Percentiles rank a stretch among this genome's conserved stretches.
phyloP scores from a whole-genome alignment of 1,140 invertebrate species.

The Brachionus calyciflorus region DNA sequence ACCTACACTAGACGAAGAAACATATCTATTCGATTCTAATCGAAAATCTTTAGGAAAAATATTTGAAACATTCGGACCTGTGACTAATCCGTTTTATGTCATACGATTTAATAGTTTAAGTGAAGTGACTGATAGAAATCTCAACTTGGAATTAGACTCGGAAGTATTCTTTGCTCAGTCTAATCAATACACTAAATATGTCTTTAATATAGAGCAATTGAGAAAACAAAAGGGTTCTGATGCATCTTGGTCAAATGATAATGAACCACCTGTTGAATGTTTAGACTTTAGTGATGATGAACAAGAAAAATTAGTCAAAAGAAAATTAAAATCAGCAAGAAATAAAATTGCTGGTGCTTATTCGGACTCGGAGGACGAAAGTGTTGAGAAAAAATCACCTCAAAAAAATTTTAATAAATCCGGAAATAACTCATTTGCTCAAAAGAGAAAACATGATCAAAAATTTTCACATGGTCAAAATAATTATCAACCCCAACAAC shows the following conservation, averaged over 20 bases:
- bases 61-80: slow-evolving; percentile 83
- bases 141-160: slow-evolving; percentile 64
- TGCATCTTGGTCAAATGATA: slow-evolving; percentile 77
- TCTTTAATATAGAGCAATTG: slow-evolving; percentile 68
- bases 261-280: slow-evolving; percentile 70
- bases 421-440: neutral
- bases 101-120: slow-evolving; percentile 75
- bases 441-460: slow-evolving; percentile 34
- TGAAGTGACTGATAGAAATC: slow-evolving; percentile 69
- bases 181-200: slow-evolving; percentile 69
- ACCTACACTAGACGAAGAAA: slow-evolving; percentile 40
- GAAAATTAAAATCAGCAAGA: neutral
- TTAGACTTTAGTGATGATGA: slow-evolving; percentile 46
- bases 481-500: neutral
- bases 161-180: slow-evolving; percentile 75
- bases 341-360: slow-evolving; percentile 2
- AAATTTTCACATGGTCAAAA: neutral
- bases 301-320: slow-evolving; percentile 35
- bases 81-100: slow-evolving; percentile 74
- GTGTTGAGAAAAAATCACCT: neutral
- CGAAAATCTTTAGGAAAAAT: slow-evolving; percentile 62
- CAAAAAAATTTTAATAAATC: slow-evolving; percentile 2
- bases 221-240: slow-evolving; percentile 72
- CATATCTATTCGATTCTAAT: slow-evolving; percentile 35
- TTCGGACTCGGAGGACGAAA: slow-evolving; percentile 5